Conservation (phyloP, 1,140 invertebrate genomes). For the Mya arenaria region DNA sequence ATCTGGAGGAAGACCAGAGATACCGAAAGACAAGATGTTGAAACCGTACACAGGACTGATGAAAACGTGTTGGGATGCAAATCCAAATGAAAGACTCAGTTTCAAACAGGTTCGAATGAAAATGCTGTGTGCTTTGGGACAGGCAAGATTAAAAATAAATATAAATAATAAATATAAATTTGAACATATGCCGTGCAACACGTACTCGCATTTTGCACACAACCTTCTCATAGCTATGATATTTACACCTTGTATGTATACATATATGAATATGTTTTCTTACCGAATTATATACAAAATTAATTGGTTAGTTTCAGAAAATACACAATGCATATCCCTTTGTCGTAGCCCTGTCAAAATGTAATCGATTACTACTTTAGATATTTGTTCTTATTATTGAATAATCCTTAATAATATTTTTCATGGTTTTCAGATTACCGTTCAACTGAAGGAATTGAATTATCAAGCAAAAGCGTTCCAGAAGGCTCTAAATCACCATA, state of each 20-base stretch:
- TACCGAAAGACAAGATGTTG: conserved; percentile 55
- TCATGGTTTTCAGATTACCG: conserved; percentile 59
- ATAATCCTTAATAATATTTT: background rate
- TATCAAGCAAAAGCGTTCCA: conserved; percentile 64
- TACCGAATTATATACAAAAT: background rate
- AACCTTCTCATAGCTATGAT: background rate
- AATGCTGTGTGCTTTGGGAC: no score
- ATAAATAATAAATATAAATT: background rate
- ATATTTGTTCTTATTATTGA: background rate
- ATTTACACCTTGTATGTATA: background rate
- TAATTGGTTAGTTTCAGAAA: background rate
- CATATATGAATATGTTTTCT: background rate
- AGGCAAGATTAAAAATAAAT: no score
- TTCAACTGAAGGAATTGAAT: conserved; percentile 65
- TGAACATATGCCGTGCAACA: background rate
- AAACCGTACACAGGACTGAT: conserved; percentile 70
- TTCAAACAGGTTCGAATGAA: conserved; percentile 79
- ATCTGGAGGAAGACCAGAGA: conserved; percentile 67
- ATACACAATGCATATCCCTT: background rate
- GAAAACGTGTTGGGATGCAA: conserved; percentile 71
- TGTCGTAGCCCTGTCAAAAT: background rate
- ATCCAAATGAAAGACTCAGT: conserved; percentile 65
- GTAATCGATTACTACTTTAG: background rate
- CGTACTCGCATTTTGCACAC: background rate
- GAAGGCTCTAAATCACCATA: conserved; percentile 58